A percentile compares a stretch with the other conserved stretches of the same genome.
phyloP scores from a whole-genome alignment of 2,113 vertebrate genomes.

The Dryoscopus gambensis region DNA sequence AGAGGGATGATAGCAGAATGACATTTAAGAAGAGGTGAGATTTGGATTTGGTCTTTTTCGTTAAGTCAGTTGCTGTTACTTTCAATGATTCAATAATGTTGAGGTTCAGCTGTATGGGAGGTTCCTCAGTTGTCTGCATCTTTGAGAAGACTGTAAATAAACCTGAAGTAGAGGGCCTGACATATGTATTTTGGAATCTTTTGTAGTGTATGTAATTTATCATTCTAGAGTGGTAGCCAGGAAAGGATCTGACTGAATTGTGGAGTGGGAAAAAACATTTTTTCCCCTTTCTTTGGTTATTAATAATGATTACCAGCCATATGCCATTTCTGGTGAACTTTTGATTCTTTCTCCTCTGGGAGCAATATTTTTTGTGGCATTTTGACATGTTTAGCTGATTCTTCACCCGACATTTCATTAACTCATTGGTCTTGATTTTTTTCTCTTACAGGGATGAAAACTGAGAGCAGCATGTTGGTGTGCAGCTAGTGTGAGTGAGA shows the following conservation, averaged over 20 bases:
- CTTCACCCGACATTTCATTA: conserved; percentile 22
- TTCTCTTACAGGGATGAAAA: conserved; percentile 2
- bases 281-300: not conserved
- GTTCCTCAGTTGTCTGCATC: not conserved
- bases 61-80: not conserved
- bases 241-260: not conserved
- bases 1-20: not conserved
- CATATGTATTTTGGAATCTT: not conserved
- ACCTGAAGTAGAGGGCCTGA: not conserved
- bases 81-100: not conserved
- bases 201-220: not conserved
- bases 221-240: not conserved
- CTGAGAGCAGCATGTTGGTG: not conserved
- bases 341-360: not conserved
- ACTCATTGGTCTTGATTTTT: conserved; percentile 7
- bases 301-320: not conserved
- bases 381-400: conserved; percentile 42
- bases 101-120: not conserved
- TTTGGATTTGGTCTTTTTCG: not conserved
- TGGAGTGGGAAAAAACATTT: not conserved
- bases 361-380: not conserved
- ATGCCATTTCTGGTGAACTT: not conserved
- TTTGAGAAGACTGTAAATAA: not conserved
- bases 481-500: not conserved
- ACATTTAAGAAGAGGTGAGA: not conserved